Evolutionary conservation across 2,888 invertebrate species (phyloP).

Genomic region (Frankliniella intonsa): DNA sequence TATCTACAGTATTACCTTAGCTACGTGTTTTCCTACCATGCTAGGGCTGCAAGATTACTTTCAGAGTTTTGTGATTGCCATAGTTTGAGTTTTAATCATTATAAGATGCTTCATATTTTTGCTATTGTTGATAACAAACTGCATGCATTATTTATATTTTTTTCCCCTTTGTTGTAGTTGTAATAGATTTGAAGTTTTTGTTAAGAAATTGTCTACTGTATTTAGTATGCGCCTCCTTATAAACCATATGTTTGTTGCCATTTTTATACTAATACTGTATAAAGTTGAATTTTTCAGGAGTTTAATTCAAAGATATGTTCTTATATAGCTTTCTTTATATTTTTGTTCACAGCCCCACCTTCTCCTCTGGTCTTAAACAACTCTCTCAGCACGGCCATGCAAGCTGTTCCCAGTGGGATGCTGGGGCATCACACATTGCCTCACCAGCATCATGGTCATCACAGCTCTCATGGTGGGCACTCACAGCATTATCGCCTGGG

Average conservation of each 20-base stretch:
- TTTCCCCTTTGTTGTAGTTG: not conserved
- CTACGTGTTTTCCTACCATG: too few relatives aligned
- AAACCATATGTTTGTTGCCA: too few relatives aligned
- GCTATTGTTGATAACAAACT: not conserved
- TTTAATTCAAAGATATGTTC: not conserved
- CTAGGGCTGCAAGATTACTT: too few relatives aligned
- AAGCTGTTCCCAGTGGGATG: constrained; percentile 29
- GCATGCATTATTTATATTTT: not conserved
- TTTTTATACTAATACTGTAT: too few relatives aligned
- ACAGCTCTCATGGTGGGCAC: constrained; percentile 30
- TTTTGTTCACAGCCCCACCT: constrained; percentile 63
- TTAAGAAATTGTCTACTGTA: not conserved
- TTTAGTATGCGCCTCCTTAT: too few relatives aligned
- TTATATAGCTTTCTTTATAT: constrained; percentile 4
- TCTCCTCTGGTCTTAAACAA: constrained; percentile 57
- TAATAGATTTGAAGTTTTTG: not conserved
- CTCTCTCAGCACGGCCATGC: constrained; percentile 32
- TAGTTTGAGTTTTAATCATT: too few relatives aligned
- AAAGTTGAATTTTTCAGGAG: not conserved
- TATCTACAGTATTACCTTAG: too few relatives aligned
- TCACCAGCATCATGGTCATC: constrained; percentile 45
- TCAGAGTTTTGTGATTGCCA: too few relatives aligned
- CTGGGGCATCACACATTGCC: constrained; percentile 49
- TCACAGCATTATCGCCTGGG: constrained; percentile 38
- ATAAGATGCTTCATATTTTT: too few relatives aligned